Evolutionary conservation across 2,888 invertebrate species (phyloP), one percentile per base, ranked within the genome.

Genomic region (Perithous albicinctus): DNA sequence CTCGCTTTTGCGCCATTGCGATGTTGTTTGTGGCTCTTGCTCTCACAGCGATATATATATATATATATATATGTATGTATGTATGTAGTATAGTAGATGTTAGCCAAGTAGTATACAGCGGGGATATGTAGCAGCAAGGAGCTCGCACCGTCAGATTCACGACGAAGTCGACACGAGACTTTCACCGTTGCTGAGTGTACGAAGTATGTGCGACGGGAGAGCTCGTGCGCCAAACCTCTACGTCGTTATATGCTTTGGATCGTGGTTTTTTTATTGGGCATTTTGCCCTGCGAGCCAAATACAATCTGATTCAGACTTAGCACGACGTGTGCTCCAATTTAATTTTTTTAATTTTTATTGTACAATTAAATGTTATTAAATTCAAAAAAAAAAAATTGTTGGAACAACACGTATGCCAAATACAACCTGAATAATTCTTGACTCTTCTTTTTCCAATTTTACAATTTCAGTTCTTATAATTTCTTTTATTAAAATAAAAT

Each of bases 111-210:
- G n/a, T 67, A 72, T 51, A 54, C 59, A 15, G 46, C 46, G 35
- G 61, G 59, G 72, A 80, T 76, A 75, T 59, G 76, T 51, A 54
- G 75, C 54, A 70, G 72, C 56, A 54, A 70, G n/a, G n/a, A n/a
- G n/a, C 46, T 81, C 84, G 85, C 79, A 69, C 75, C 73, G 83
- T 83, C 85, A 85, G 84, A 87, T 84, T 84, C 76, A 64, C 63
- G 76, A 72, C 64, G 80, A 86, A 87, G 87, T 84, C 88, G 84
- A 88, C 81, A 88, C 79, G 86, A 85, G 86, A 89, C 90, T 90
- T 90, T 90, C 90, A 90, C 90, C 87, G 83, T 80, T 84, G 80
- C 61, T 67, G 41, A 59, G 12, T 15, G 54, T 54, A 59, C 51
- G 32, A 78, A 61, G 41, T 61, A 54, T 51, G 66, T 38, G 46